Conservation (phyloP, 2,113 vertebrate species). For the Cygnus atratus region DNA sequence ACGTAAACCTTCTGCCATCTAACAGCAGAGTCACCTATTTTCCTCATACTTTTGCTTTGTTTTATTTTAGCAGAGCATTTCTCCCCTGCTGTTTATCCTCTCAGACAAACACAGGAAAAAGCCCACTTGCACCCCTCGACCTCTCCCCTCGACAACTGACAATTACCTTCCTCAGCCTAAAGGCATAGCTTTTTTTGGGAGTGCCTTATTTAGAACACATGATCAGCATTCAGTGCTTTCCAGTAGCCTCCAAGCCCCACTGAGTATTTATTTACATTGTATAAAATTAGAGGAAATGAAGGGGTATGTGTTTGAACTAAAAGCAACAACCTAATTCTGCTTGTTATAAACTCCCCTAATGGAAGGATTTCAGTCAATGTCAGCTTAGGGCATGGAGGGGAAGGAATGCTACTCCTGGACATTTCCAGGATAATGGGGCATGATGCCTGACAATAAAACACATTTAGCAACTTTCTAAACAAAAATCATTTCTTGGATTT, state of each 20-base stretch:
- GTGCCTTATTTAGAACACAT: conserved; percentile 79
- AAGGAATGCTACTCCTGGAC: conserved; percentile 54
- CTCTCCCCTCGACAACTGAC: conserved; percentile 71
- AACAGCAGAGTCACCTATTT: conserved; percentile 46
- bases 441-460: conserved; percentile 68
- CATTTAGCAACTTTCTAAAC: conserved; percentile 54
- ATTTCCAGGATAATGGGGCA: conserved; percentile 61
- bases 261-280: conserved; percentile 82
- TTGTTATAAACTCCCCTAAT: conserved; percentile 57
- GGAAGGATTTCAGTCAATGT: conserved; percentile 75
- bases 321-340: conserved; percentile 64
- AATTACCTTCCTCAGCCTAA: conserved; percentile 78
- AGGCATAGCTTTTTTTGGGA: conserved; percentile 78
- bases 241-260: conserved; percentile 75
- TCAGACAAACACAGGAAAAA: conserved; percentile 81
- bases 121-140: conserved; percentile 80
- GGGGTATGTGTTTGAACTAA: conserved; percentile 73
- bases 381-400: conserved; percentile 34
- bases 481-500: conserved; percentile 2
- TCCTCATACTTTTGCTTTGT: conserved; percentile 52
- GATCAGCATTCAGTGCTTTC: conserved; percentile 72
- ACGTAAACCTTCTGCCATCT: conserved; percentile 45
- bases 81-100: conserved; percentile 73
- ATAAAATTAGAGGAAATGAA: conserved; percentile 82
- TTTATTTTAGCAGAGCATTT: conserved; percentile 64